Base-by-base conservation (phyloP, 2,113 vertebrate species). In the Nymphicus hollandicus region DNA sequence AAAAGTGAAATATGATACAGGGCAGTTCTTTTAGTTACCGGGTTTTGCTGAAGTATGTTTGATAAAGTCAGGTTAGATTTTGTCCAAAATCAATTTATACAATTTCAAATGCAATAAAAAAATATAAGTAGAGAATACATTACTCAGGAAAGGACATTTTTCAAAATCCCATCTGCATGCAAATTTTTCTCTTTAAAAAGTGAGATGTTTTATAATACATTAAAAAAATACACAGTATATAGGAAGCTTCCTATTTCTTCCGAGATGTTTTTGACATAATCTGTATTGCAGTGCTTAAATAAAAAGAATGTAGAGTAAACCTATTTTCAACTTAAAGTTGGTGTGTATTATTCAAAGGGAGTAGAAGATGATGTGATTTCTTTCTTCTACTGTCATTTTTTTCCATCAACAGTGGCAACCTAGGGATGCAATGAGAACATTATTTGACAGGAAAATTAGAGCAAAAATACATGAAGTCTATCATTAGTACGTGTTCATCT, bases 231-330 rank as follows among this genome's bases (percentile, higher is more conserved):
- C 5, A 52, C 29, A 43, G 5, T 72, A 16, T 3, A 8, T 33
- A 29, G 41, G 29, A 91, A 94, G 63, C 37, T 80, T 91, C 53
- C 28, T 49, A 31, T 60, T 58, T 85, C 43, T 84, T 76, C 65
- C 28, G 6, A 47, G 43, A 39, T 76, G 73, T 83, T 95, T 89
- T 91, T 89, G 46, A 72, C 60, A 85, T 81, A 73, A 89, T 94
- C 71, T 86, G 13, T 44, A 77, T 53, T 88, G 71, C 52, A 86
- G 9, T 64, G 14, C 58, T 82, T 70, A 85, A 94, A 61, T 44
- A 79, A 80, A 77, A 82, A 29, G 12, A 63, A 86, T 29, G 29
- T 41, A 93, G 27, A 91, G 68, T 46, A 86, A 83, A 68, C 7
- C 44, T 63, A n/a, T 39, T 93, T 96, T 90, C 37, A 9, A 52